Base-by-base conservation (phyloP, 2,797 vertebrate genomes). In the Petrocephalus schoutedeni region DNA sequence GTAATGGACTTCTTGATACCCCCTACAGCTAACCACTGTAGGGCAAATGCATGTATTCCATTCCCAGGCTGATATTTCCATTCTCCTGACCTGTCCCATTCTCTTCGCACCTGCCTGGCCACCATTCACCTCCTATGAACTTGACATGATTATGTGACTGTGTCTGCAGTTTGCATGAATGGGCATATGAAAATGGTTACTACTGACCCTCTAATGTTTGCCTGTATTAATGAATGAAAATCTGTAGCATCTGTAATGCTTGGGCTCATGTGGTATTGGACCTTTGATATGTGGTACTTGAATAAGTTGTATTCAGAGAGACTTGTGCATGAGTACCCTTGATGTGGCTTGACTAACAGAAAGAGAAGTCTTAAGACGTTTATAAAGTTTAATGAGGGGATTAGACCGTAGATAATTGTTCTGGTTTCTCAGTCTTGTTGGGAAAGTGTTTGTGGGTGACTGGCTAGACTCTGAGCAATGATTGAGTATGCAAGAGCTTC, bases 51-150 rank as follows among this genome's bases (percentile, higher is more conserved):
- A 80, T 80, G 74, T 32, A 21, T 54, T 10, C 51, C 23, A 54
- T 84, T 53, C 19, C 45, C n/a, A 53, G 3, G 82, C 82, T 84
- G 82, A 54, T 84, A 21, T 84, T 54, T 84, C n/a, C 77, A 57
- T 87, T 45, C 59, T 21, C 16, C 49, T 32, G 57, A 45, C 74
- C 87, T 51, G 5, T 86, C 87, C 8, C 53, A 6, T 12, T 45
- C 88, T 28, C 21, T 59, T 51, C 90, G 86, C 87, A 14, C 61
- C 7, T 87, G 88, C 71, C 41, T 58, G 0, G 4, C 91, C 93
- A 87, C 90, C 58, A 85, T 28, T 82, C 74, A 9, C 32, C 41
- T 51, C 41, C 28, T 10, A 54, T 80, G 41, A 49, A 80, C 16
- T 49, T 45, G 74, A 45, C 74, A 49, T 80, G 74, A 45, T 80